A percentile compares a stretch with the other conserved stretches of the same genome.
Evolutionary conservation across 2,888 invertebrate genomes (phyloP).

Genomic region (Apamea sordens): DNA sequence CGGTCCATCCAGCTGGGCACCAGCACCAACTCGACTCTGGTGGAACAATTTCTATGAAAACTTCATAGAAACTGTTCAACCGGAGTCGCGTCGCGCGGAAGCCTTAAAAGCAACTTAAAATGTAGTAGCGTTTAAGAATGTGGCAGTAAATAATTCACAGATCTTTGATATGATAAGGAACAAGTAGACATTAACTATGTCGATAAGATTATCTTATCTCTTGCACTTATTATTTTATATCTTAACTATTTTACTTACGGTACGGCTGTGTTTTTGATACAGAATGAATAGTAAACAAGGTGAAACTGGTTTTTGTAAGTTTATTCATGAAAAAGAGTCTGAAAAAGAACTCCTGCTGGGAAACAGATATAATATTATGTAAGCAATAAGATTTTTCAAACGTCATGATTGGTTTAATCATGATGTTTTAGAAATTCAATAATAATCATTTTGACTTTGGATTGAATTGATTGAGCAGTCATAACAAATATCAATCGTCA

Average conservation of each 20-base stretch:
- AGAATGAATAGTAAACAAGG: constrained; percentile 15
- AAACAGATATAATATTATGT: not conserved
- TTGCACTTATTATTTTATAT: constrained; percentile 45
- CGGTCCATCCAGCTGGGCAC: no score
- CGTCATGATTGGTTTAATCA: not conserved
- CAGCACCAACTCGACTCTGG: not conserved
- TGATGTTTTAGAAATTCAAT: not conserved
- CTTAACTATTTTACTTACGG: constrained; percentile 28
- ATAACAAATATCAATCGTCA: not conserved
- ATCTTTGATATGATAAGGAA: constrained; percentile 31
- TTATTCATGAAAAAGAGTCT: not conserved
- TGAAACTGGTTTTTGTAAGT: not conserved
- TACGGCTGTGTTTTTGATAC: constrained; percentile 13
- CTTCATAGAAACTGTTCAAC: not conserved
- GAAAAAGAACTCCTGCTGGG: not conserved
- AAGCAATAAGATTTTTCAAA: not conserved
- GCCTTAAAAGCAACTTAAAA: not conserved
- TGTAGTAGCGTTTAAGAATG: constrained; percentile 9
- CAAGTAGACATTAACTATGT: constrained; percentile 40
- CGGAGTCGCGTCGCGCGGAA: not conserved
- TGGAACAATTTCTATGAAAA: not conserved
- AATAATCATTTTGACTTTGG: not conserved
- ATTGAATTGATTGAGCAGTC: not conserved
- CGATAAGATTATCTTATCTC: constrained; percentile 61
- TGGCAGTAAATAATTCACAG: constrained; percentile 27